A percentile compares a stretch with the other conserved stretches of the same genome.
Evolutionary conservation across 2,797 vertebrate genomes (phyloP).

Genomic region (Pseudochirops cupreus): DNA sequence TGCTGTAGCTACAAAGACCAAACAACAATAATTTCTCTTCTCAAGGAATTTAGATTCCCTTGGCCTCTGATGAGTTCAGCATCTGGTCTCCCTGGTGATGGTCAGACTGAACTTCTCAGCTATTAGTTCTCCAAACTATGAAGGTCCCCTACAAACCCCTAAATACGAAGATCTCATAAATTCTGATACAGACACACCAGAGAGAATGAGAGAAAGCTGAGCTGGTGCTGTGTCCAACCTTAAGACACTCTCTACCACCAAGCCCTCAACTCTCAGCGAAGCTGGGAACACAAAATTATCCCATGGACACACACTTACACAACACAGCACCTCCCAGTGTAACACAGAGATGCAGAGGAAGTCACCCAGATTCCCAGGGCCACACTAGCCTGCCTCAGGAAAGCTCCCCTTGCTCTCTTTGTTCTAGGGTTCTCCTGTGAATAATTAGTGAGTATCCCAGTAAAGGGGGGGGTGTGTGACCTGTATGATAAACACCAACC

Average conservation of each 20-base stretch:
- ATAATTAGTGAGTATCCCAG: neutral
- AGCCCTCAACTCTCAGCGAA: neutral
- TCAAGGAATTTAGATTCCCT: neutral
- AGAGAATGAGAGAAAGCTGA: neutral
- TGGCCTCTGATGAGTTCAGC: neutral
- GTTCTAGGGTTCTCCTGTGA: neutral
- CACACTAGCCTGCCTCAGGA: neutral
- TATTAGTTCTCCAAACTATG: neutral
- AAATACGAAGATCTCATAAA: neutral
- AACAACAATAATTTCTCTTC: neutral
- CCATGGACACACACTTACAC: neutral
- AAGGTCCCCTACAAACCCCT: neutral
- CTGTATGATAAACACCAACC: neutral
- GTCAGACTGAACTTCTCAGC: neutral
- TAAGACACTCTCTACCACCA: neutral
- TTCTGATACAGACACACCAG: neutral
- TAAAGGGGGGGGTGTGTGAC: accelerated
- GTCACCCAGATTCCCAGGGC: neutral
- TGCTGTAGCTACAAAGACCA: neutral
- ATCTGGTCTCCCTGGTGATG: neutral
- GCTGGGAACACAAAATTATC: neutral
- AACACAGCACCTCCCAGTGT: neutral
- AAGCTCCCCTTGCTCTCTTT: neutral
- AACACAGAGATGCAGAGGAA: neutral
- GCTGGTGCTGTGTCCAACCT: neutral